A percentile compares a stretch with the other conserved stretches of the same genome.
Evolutionary conservation across 2,113 vertebrate species (phyloP).

Genomic region (Calonectris borealis): DNA sequence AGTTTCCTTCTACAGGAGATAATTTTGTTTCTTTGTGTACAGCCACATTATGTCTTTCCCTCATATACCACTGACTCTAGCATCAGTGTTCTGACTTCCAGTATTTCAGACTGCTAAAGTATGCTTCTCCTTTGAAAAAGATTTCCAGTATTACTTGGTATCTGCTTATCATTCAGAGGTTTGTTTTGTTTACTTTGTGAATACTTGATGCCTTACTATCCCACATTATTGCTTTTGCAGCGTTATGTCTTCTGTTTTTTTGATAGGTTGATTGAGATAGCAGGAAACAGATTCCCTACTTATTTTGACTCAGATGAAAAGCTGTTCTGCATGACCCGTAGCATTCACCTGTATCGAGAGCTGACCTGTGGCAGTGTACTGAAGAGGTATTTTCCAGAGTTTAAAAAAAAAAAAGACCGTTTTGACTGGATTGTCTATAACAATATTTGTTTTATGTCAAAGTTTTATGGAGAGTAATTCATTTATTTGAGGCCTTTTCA

Average conservation of each 20-base stretch:
- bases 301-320: constrained; percentile 78
- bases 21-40: too few species aligned
- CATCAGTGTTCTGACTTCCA: neutral
- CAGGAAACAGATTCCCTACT: constrained; percentile 76
- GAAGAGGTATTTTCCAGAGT: constrained; percentile 69
- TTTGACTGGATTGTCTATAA: neutral
- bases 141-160: neutral
- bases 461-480: neutral
- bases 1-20: neutral
- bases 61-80: neutral
- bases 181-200: neutral
- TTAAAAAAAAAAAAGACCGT: neutral
- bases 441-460: neutral
- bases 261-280: constrained; percentile 80
- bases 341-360: constrained; percentile 79
- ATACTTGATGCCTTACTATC: neutral
- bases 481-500: neutral
- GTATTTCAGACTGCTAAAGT: neutral
- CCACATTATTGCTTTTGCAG: neutral
- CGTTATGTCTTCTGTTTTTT: neutral
- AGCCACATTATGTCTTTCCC: too few species aligned
- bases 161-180: neutral
- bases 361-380: constrained; percentile 81
- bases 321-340: constrained; percentile 74
- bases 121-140: neutral